phyloP scores from a whole-genome alignment of 2,113 vertebrate genomes.

The Pomatorhinus ruficollis region DNA sequence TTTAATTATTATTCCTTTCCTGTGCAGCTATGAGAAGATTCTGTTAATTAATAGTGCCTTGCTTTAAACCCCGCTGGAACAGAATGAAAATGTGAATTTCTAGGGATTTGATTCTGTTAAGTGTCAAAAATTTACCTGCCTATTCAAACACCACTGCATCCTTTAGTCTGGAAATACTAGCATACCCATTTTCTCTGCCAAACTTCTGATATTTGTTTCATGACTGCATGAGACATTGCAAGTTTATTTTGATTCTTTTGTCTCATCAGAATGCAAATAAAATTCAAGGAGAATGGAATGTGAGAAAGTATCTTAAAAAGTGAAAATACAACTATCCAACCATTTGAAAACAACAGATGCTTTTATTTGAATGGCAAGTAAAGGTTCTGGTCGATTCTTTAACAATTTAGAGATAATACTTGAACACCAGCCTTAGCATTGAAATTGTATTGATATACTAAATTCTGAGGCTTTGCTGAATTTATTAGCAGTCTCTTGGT shows the following conservation, averaged over 20 bases:
- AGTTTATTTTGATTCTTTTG: not conserved
- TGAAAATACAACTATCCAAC: not conserved
- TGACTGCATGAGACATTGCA: not conserved
- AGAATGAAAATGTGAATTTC: not conserved
- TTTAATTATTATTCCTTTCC: constrained; percentile 9
- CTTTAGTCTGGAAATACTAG: not conserved
- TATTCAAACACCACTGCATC: not conserved
- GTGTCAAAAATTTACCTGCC: not conserved
- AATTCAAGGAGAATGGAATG: not conserved
- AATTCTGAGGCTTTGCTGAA: not conserved
- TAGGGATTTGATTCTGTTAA: not conserved
- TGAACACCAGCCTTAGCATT: not conserved
- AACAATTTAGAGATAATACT: not conserved
- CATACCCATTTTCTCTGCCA: not conserved
- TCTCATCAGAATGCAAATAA: constrained; percentile 20
- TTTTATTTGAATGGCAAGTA: not conserved
- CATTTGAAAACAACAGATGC: constrained; percentile 23
- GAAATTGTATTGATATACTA: not conserved
- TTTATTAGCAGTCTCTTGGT: not conserved
- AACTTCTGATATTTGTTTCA: not conserved
- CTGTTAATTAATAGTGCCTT: not conserved
- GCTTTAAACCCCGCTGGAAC: not conserved
- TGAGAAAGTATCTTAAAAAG: not conserved
- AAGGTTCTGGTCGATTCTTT: not conserved
- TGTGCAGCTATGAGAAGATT: not conserved